A percentile compares a stretch with the other conserved stretches of the same genome.
These are phyloP conservation scores for Hydrolagus affinis DNA, from an alignment of 2,113 vertebrate species.

Conservation along the genomic window DNA sequence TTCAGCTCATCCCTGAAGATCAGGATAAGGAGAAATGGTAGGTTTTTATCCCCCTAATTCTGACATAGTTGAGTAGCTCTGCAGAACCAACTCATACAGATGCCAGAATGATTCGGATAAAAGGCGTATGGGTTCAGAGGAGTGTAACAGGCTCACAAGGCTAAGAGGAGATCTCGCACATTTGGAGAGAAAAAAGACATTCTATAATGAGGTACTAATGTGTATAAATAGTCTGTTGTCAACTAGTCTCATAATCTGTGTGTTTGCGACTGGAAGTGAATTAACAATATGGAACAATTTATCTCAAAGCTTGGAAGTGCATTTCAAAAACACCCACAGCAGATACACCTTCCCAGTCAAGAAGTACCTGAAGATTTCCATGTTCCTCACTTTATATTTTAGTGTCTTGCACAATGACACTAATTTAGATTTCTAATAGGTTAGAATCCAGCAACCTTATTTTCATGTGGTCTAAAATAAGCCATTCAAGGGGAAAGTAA, in stretches of 20 bases:
- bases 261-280: slow-evolving; percentile 37
- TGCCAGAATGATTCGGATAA: slow-evolving; percentile 59
- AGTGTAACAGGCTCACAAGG: slow-evolving; percentile 30
- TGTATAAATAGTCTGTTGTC: slow-evolving; percentile 38
- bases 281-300: slow-evolving; percentile 39
- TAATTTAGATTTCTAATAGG: slow-evolving; percentile 70
- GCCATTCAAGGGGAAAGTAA: slow-evolving; percentile 93
- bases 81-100: slow-evolving; percentile 49
- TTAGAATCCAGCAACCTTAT: slow-evolving; percentile 78
- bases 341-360: slow-evolving; percentile 43
- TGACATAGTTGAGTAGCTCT: slow-evolving; percentile 13
- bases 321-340: slow-evolving; percentile 48
- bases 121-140: slow-evolving; percentile 55
- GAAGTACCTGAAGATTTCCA: slow-evolving; percentile 45
- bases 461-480: slow-evolving; percentile 95
- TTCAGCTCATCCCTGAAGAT: slow-evolving; percentile 59
- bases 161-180: slow-evolving; percentile 20
- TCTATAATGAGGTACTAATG: slow-evolving; percentile 36
- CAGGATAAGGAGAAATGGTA: slow-evolving; percentile 49
- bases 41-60: slow-evolving; percentile 51
- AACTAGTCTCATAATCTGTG: slow-evolving; percentile 30
- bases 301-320: slow-evolving; percentile 43
- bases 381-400: slow-evolving; percentile 45
- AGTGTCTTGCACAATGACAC: slow-evolving; percentile 57
- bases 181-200: slow-evolving; percentile 18